Evolutionary conservation across 2,888 invertebrate species (phyloP), one percentile per base, ranked within the genome.

Genomic region (Chaetoderma sp.): DNA sequence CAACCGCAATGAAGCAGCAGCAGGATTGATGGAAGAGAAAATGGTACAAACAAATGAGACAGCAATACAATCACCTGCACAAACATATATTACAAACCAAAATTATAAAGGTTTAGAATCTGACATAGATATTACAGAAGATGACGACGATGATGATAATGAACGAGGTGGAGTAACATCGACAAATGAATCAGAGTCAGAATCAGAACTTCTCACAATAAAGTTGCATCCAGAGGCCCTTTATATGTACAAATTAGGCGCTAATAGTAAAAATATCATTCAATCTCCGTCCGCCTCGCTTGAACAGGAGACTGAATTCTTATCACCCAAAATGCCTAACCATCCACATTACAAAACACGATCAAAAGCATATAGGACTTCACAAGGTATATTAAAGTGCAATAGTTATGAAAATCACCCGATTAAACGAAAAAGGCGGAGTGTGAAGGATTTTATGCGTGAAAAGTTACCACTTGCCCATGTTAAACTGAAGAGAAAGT

Each of bases 121-220:
- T n/a, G n/a, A n/a, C n/a, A n/a, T n/a, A n/a, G n/a, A n/a, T n/a
- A n/a, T n/a, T n/a, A n/a, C n/a, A n/a, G n/a, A n/a, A n/a, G n/a
- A n/a, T n/a, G 28, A 18, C 0, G 74, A 76, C 27, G 72, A 75
- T 0, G 73, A 68, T 6, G 74, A 77, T 13, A 74, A 73, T 4
- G 72, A 73, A 23, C 32, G 59, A 27, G 71, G 70, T 21, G 58
- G 70, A 21, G 73, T 72, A 4, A 72, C 71, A 1, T 57, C 65
- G 10, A 66, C 66, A 10, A 72, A 74, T 57, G 68, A 32, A n/a
- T 73, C 75, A 6, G 76, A 78, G n/a, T 28, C 72, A 55, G 68
- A 32, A n/a, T 73, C 75, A 6, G 76, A 78, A n/a, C 30, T 73
- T n/a, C 36, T 78, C 10, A 72, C 74, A 45, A 75, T 76, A 5